phyloP scores from a whole-genome alignment of 2,888 invertebrate genomes.

The Crocallis elinguaria region DNA sequence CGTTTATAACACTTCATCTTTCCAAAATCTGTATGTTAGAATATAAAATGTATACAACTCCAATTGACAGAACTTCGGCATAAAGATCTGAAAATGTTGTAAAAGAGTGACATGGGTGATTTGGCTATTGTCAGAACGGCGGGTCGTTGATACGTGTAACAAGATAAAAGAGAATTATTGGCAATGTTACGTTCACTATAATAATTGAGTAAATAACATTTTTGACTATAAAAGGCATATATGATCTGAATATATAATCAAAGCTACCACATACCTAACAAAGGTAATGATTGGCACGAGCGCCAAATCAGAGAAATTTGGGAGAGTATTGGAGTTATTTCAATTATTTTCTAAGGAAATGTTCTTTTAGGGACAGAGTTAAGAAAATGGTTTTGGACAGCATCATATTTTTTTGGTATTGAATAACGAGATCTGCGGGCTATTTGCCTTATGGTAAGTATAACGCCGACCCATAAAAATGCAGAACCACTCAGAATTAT shows the following conservation, averaged over 20 bases:
- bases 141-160: neutral
- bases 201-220: too few species aligned
- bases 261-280: neutral
- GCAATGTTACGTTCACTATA: too few species aligned
- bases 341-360: neutral
- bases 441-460: too few species aligned
- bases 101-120: neutral
- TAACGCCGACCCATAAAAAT: too few species aligned
- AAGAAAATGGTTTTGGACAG: slow-evolving; percentile 2
- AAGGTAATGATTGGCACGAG: neutral
- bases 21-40: too few species aligned
- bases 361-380: neutral
- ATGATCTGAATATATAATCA: neutral
- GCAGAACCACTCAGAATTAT: too few species aligned
- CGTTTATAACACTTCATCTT: too few species aligned
- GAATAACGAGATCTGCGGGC: too few species aligned
- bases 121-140: too few species aligned
- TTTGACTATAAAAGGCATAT: too few species aligned
- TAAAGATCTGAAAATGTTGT: neutral
- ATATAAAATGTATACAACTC: slow-evolving; percentile 10
- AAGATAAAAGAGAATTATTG: too few species aligned
- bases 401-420: neutral
- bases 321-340: neutral
- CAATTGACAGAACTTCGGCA: neutral
- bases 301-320: neutral